These are phyloP conservation scores for Cryptocephalus moraei DNA, from an alignment of 2,888 invertebrate species.

Conservation along the genomic window DNA sequence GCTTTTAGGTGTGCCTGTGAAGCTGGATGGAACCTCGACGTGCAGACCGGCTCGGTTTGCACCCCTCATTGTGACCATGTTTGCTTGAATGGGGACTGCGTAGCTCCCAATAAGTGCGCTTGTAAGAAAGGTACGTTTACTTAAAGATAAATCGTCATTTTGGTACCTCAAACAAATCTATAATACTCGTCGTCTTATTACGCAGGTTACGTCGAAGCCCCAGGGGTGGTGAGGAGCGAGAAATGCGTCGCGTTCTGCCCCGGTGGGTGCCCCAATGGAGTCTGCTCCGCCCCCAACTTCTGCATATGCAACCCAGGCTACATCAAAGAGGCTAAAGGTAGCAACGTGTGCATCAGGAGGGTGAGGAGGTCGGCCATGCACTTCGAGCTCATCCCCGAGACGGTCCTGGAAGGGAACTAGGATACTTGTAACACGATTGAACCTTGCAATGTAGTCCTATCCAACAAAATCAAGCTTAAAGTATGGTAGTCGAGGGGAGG, in stretches of 20 bases:
- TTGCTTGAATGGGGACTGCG: constrained; percentile 43
- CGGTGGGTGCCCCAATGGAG: constrained; percentile 63
- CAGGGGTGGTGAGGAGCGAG: constrained; percentile 24
- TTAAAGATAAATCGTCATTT: no score
- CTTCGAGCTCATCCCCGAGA: constrained; percentile 31
- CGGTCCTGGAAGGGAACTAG: constrained; percentile 14
- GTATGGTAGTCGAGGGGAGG: no score
- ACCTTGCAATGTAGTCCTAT: no score
- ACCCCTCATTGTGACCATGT: constrained; percentile 38
- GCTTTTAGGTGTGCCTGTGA: constrained; percentile 42
- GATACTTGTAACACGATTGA: no score
- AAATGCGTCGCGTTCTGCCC: constrained; percentile 49
- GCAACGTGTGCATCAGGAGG: constrained; percentile 51
- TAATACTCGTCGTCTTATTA: background rate
- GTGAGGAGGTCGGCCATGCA: constrained; percentile 33
- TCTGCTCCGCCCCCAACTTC: constrained; percentile 61
- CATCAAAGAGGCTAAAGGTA: constrained; percentile 53
- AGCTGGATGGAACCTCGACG: constrained; percentile 24
- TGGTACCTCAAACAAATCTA: no score
- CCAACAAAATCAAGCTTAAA: no score
- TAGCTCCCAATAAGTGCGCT: constrained; percentile 35
- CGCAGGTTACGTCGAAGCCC: constrained; percentile 35
- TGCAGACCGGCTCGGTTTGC: constrained; percentile 29
- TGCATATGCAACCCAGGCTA: constrained; percentile 65
- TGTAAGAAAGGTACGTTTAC: constrained; percentile 36